These are phyloP conservation scores for Brachionus sp. DNA, from an alignment of 1,140 invertebrate genomes.

Conservation along the genomic window DNA sequence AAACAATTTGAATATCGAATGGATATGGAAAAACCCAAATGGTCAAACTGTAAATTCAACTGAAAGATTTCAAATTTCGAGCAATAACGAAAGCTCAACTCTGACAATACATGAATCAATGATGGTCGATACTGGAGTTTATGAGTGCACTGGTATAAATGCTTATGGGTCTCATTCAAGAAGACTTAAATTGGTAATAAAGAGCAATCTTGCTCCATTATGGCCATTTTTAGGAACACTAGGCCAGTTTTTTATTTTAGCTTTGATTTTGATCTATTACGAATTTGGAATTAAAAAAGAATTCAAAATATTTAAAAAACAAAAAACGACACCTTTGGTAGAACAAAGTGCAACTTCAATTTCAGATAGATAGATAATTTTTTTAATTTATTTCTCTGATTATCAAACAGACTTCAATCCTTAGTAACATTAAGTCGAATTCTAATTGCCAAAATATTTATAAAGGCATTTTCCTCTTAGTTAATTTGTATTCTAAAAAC, in stretches of 20 bases:
- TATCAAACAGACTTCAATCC: background rate
- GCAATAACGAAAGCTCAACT: background rate
- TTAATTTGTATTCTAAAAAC: no score
- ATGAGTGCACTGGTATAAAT: background rate
- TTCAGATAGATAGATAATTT: background rate
- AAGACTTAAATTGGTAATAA: background rate
- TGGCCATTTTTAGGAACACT: slow-evolving; percentile 33
- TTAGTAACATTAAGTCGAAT: no score
- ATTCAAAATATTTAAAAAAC: background rate
- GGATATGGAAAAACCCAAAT: background rate
- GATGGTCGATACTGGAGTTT: background rate
- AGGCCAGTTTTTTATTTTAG: background rate
- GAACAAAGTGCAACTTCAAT: background rate
- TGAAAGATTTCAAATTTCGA: background rate
- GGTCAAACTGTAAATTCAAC: background rate
- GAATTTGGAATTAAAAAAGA: background rate
- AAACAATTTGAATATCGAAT: background rate
- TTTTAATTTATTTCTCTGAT: background rate
- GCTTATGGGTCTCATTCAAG: background rate
- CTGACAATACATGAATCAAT: background rate
- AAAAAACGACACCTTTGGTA: background rate
- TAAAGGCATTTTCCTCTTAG: no score
- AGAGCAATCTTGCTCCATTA: slow-evolving; percentile 32
- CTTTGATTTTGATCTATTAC: background rate
- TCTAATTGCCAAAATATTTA: no score